These are phyloP conservation scores for Parauchenoglanis punctatus DNA, from an alignment of 2,797 vertebrate genomes.

Conservation along the genomic window DNA sequence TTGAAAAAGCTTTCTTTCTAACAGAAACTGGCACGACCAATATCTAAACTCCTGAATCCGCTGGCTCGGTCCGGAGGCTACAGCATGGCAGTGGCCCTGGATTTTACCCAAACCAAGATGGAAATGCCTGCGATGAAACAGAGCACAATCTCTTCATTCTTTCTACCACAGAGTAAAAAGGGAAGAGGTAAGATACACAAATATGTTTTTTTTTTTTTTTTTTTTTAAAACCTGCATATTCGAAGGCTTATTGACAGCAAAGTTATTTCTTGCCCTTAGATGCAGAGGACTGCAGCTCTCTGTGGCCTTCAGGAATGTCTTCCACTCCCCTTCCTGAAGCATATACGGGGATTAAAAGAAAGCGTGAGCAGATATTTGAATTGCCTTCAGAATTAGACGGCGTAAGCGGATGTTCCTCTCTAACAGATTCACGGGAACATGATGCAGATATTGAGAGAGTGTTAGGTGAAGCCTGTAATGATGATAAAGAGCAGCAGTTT, in stretches of 20 bases:
- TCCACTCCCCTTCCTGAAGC: constrained; percentile 18
- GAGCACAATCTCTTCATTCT: constrained; percentile 83
- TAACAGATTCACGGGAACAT: neutral
- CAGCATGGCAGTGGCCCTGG: constrained; percentile 70
- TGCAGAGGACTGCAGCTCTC: neutral
- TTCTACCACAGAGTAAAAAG: constrained; percentile 59
- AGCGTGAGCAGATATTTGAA: constrained; percentile 38
- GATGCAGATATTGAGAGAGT: constrained; percentile 19
- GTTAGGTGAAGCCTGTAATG: constrained; percentile 35
- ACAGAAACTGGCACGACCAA: constrained; percentile 59
- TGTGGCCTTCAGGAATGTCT: constrained; percentile 14
- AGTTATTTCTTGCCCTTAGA: constrained; percentile 15
- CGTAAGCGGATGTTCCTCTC: neutral
- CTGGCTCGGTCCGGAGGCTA: constrained; percentile 64
- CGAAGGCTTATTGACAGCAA: neutral
- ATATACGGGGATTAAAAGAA: constrained; percentile 59
- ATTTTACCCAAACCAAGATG: constrained; percentile 79
- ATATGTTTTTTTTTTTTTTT: neutral
- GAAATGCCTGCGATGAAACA: constrained; percentile 76
- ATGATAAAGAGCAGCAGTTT: constrained; percentile 56
- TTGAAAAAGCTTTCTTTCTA: neutral
- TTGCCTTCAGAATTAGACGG: constrained; percentile 9
- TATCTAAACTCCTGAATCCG: constrained; percentile 76
- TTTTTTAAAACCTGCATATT: neutral
- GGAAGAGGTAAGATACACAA: constrained; percentile 7